Base-by-base conservation (phyloP, 1,140 invertebrate species). In the Calliopsis andreniformis region DNA sequence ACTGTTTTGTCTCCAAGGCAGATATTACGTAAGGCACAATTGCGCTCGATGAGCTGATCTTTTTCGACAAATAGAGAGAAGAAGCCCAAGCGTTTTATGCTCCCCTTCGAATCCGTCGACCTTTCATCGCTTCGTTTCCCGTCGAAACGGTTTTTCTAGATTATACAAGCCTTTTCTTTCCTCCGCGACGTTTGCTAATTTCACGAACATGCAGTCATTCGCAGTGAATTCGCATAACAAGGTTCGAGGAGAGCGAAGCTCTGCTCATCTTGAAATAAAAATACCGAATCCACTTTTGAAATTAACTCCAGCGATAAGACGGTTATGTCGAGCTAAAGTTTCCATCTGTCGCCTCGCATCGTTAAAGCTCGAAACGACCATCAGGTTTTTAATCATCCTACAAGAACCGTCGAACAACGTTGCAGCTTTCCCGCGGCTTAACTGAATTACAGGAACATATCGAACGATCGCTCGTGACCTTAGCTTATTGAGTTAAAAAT, bases 1-100 rank as follows among this genome's bases (percentile, higher is more conserved):
- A 82, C 55, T 79, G 66, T 69, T 76, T 79, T 64, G 76, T 76
- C 56, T 51, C 73, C 61, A 64, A 43, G 14, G 20, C 14, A 20
- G 39, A 45, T 23, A 18, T 69, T 20, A 45, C 66, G 49, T 53
- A 35, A 39, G n/a, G 18, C 42, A 32, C 59, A 45, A 62, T 62
- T 62, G 39, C 59, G 7, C 10, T 18, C 58, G 51, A 8, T 39
- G 43, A 76, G 62, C 62, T 16, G 23, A 42, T 28, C 18, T 28
- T 32, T 51, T 53, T 59, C 39, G 43, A 45, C 56, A 43, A 51
- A 32, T 39, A 43, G 18, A 66, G 61, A 30, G 18, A 14, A 4
- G 42, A 4, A 6, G 45, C 42, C 14, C 12, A 18, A 20, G n/a
- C 16, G 25, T 49, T 32, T 28, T n/a, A 63, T 69, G 62, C 62